phyloP scores from a whole-genome alignment of 2,113 vertebrate species.

The Rynchops niger region DNA sequence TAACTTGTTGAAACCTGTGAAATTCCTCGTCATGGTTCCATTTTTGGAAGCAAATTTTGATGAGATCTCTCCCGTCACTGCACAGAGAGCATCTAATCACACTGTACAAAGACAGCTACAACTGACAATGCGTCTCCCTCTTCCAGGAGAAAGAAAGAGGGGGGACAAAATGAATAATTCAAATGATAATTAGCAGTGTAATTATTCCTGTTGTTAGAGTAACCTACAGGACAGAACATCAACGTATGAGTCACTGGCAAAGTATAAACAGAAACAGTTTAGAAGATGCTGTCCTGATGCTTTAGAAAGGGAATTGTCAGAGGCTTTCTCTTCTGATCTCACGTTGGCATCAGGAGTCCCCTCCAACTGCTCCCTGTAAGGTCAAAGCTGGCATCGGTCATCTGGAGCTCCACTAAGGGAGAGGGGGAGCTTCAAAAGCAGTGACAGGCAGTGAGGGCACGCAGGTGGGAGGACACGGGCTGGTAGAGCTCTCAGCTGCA shows the following conservation, averaged over 20 bases:
- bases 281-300: constrained; percentile 22
- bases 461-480: neutral
- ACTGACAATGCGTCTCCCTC: constrained; percentile 52
- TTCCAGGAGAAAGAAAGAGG: constrained; percentile 48
- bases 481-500: neutral
- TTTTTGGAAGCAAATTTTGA: constrained; percentile 40
- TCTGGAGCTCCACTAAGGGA: neutral
- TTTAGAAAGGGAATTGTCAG: constrained; percentile 12
- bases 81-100: constrained; percentile 50
- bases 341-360: neutral
- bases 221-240: constrained; percentile 70
- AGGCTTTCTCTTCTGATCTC: constrained; percentile 26
- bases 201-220: constrained; percentile 72
- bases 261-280: constrained; percentile 57
- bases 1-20: neutral
- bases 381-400: neutral
- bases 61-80: neutral
- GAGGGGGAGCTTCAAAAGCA: neutral
- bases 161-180: constrained; percentile 69
- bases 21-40: neutral
- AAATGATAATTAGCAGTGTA: constrained; percentile 61
- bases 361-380: neutral
- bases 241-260: constrained; percentile 47
- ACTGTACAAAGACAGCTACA: neutral
- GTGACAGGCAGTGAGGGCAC: neutral